phyloP scores from a whole-genome alignment of 1,140 invertebrate genomes.

The Pteromalus puparum region DNA sequence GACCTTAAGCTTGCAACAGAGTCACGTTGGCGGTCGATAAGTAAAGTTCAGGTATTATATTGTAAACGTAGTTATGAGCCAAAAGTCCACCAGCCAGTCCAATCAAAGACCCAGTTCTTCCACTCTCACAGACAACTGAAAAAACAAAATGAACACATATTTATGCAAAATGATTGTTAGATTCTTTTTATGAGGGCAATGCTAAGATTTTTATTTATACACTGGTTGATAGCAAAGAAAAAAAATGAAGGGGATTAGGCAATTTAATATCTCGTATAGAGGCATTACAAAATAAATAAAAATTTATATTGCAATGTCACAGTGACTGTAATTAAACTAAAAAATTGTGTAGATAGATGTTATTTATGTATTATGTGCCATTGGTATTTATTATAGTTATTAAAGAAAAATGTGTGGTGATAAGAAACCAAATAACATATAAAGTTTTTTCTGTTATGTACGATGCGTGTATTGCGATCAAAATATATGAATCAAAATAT shows the following conservation, averaged over 20 bases:
- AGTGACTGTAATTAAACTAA: conserved; percentile 4
- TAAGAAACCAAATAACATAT: conserved; percentile 42
- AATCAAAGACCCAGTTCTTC: conserved; percentile 68
- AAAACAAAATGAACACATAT: conserved; percentile 42
- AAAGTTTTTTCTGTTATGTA: conserved; percentile 2
- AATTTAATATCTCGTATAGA: conserved; percentile 17
- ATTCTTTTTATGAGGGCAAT: conserved; percentile 38
- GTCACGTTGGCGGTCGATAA: conserved; percentile 61
- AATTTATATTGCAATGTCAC: conserved; percentile 23
- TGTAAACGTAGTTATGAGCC: conserved; percentile 66
- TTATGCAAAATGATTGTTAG: background rate
- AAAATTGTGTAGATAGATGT: conserved; percentile 28
- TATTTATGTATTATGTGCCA: conserved; percentile 38
- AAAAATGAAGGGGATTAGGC: background rate
- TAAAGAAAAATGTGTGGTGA: conserved; percentile 30
- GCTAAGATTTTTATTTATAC: conserved; percentile 16
- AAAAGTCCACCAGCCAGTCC: conserved; percentile 67
- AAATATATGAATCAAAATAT: conserved; percentile 12
- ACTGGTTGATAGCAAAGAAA: background rate
- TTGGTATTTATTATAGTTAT: conserved; percentile 40
- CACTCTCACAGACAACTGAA: conserved; percentile 70
- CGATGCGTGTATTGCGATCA: background rate
- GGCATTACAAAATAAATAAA: conserved; percentile 30
- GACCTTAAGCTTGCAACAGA: conserved; percentile 60
- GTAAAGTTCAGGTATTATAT: conserved; percentile 59